Base-by-base conservation (phyloP, 2,113 vertebrate genomes). In the Actenoides lindsayi region DNA sequence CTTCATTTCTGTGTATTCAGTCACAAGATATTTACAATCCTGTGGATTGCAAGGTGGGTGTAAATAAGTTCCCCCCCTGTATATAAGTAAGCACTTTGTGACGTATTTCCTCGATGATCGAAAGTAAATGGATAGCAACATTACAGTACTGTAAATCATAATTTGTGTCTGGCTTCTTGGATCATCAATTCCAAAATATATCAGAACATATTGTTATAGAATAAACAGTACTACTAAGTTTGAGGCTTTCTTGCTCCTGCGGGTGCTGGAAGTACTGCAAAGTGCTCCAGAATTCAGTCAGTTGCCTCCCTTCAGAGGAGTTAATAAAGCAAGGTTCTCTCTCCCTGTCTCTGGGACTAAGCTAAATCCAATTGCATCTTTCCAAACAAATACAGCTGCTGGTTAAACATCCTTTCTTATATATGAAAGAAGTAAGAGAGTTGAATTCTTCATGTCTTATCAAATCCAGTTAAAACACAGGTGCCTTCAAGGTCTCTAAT, bases 351-450 rank as follows among this genome's bases (percentile, higher is more conserved):
- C 80, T 23, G 31, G 64, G 88, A 92, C 94, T 90, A 93, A 57
- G 31, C 33, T 90, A 95, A 96, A 97, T 95, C 92, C 86, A 96
- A 90, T 87, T 90, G 88, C 35, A 64, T 84, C 83, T 82, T 92
- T 95, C 95, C 92, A 96, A 96, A 92, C 95, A 96, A 96, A 96
- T 93, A 83, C 64, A 92, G 76, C 86, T 88, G 51, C 83, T 95
- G 73, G 85, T 96, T 93, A 92, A 96, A 93, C 88, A 84, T 76
- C 51, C 79, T 53, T 75, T 76, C 80, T 79, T 56, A 74, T 53
- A 42, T 25, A 71, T 41, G 73, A 60, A 23, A 59, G 90, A 90
- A 63, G 41, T 17, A 39, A 53, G 41, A 70, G 28, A 83, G 69
- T 68, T 4, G 4, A 87, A 68, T 83, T 85, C 42, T 68, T 76